Conservation (phyloP, 2,888 invertebrate genomes). For the Orgyia antiqua region DNA sequence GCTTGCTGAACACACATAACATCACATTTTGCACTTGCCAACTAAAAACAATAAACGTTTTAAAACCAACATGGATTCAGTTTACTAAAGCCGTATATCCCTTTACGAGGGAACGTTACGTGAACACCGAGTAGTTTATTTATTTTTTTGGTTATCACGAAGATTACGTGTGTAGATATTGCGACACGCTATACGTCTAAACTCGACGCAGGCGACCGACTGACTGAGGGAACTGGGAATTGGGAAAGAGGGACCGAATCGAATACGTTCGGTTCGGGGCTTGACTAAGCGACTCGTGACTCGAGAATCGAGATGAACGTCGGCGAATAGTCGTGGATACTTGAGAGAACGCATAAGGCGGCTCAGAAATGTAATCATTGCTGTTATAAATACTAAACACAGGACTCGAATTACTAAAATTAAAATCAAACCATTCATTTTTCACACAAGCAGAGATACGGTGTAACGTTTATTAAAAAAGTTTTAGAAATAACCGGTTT, state of each 20-base stretch:
- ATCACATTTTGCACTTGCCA: slow-evolving; percentile 73
- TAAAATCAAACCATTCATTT: slow-evolving; percentile 10
- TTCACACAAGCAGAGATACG: slow-evolving; percentile 5
- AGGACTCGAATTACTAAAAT: no score
- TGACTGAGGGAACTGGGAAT: slow-evolving; percentile 56
- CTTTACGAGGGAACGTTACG: slow-evolving; percentile 37
- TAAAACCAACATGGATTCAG: slow-evolving; percentile 50
- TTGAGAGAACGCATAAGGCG: slow-evolving; percentile 55
- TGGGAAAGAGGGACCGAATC: no score
- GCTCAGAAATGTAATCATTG: no score
- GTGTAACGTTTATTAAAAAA: slow-evolving; percentile 5
- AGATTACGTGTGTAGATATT: slow-evolving; percentile 45
- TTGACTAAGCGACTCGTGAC: slow-evolving; percentile 22
- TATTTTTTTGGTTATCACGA: slow-evolving; percentile 51
- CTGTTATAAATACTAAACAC: no score
- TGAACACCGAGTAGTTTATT: slow-evolving; percentile 51
- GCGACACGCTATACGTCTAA: slow-evolving; percentile 28
- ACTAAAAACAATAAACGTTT: slow-evolving; percentile 50
- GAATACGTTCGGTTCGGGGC: slow-evolving; percentile 10
- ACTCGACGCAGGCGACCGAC: slow-evolving; percentile 46
- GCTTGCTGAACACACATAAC: slow-evolving; percentile 66
- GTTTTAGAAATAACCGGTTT: slow-evolving; percentile 13
- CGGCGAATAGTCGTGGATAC: no score
- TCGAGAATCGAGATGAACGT: slow-evolving; percentile 48
- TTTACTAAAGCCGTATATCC: slow-evolving; percentile 33